These are phyloP conservation scores for Aspiorhynchus laticeps DNA, from an alignment of 2,113 vertebrate species.

Conservation along the genomic window DNA sequence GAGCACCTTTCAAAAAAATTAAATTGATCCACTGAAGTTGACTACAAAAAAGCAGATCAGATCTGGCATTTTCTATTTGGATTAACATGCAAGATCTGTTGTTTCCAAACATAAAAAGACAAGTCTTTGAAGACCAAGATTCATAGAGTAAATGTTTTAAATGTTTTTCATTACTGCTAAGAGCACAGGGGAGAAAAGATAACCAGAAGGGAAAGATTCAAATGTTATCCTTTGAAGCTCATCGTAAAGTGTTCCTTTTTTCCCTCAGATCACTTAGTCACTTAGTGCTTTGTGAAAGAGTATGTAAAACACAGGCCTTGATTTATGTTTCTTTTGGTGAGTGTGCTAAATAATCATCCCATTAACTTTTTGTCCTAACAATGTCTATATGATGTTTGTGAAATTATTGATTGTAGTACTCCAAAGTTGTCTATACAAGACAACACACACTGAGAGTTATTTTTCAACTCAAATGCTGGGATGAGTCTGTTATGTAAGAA, in stretches of 20 bases:
- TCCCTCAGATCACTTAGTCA: not conserved
- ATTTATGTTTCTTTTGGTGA: not conserved
- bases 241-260: not conserved
- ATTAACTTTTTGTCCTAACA: not conserved
- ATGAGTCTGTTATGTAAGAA: not conserved
- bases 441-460: not conserved
- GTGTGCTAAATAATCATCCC: not conserved
- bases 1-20: not conserved
- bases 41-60: not conserved
- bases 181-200: not conserved
- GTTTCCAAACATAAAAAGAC: not conserved
- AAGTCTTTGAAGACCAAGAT: not conserved
- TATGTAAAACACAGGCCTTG: constrained; percentile 3
- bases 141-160: not conserved
- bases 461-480: no score
- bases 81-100: constrained; percentile 2
- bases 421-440: not conserved
- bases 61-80: not conserved
- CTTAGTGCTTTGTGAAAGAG: not conserved
- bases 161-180: not conserved
- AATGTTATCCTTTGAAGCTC: not conserved
- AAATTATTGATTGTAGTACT: not conserved
- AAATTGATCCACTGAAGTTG: not conserved
- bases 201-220: not conserved
- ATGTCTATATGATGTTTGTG: not conserved